Evolutionary conservation across 1,140 invertebrate genomes (phyloP).

Genomic region (Drosophila aff.): DNA sequence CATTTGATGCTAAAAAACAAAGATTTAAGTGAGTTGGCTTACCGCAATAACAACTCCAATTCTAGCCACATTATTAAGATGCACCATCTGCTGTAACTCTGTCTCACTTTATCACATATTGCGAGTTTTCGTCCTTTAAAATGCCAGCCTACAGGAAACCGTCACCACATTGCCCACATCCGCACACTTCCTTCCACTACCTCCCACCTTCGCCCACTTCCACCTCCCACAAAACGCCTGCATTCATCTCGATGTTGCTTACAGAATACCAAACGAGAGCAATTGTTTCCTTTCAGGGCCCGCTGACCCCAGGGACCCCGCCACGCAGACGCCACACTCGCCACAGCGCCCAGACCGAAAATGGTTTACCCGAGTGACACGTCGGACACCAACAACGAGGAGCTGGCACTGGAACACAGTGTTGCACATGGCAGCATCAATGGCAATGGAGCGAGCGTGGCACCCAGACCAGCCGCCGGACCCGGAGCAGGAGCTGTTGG

Average conservation of each 20-base stretch:
- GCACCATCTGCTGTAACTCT: slow-evolving; percentile 1
- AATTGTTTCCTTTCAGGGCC: slow-evolving; percentile 30
- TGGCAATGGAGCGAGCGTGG: not conserved
- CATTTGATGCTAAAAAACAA: not conserved
- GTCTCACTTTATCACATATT: not conserved
- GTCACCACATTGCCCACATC: not conserved
- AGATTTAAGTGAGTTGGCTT: not conserved
- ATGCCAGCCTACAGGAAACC: not conserved
- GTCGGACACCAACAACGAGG: slow-evolving; percentile 46
- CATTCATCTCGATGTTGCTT: slow-evolving; percentile 4
- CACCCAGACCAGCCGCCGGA: not conserved
- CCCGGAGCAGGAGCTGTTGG: not conserved
- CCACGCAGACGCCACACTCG: not conserved
- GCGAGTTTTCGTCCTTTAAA: slow-evolving; percentile 11
- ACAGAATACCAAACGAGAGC: slow-evolving; percentile 32
- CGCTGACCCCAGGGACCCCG: slow-evolving; percentile 13
- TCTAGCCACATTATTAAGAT: not conserved
- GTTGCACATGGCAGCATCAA: slow-evolving; percentile 27
- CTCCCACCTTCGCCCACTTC: not conserved
- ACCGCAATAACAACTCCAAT: no score
- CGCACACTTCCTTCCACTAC: not conserved
- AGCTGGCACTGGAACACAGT: slow-evolving; percentile 46
- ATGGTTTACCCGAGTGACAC: slow-evolving; percentile 38
- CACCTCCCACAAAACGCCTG: not conserved
- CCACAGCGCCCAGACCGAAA: not conserved